Conservation (phyloP, 92 coral and sea anemone genomes). For the Pocillopora meandrina region DNA sequence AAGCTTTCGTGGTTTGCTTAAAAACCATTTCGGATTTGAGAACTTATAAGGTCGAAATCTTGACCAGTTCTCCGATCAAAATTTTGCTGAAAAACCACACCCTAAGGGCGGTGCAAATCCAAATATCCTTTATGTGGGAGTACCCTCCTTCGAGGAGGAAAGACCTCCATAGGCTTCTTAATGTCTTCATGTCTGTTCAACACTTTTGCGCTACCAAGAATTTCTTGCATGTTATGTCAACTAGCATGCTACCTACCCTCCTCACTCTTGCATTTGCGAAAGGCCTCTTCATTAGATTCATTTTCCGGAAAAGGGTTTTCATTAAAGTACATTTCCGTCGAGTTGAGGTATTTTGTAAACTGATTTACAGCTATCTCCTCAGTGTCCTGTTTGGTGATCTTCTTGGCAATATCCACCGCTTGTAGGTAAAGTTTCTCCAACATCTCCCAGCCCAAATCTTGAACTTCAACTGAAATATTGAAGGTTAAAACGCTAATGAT, state of each 20-base stretch:
- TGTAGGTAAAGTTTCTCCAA: conserved; percentile 33
- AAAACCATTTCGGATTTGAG: too few relatives aligned
- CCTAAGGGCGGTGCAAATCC: too few relatives aligned
- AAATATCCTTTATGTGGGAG: too few relatives aligned
- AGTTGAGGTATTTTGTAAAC: conserved; percentile 42
- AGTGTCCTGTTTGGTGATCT: conserved; percentile 37
- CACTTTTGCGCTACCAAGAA: not conserved
- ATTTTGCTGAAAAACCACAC: too few relatives aligned
- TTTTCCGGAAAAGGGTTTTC: conserved; percentile 55
- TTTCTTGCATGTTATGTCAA: not conserved
- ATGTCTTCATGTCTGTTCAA: not conserved
- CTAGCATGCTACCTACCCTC: not conserved
- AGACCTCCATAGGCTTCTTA: too few relatives aligned
- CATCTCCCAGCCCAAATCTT: conserved; percentile 59
- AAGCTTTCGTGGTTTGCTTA: too few relatives aligned
- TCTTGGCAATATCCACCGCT: conserved; percentile 46
- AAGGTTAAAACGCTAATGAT: too few relatives aligned
- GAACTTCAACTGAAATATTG: conserved; percentile 17
- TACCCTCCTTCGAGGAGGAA: too few relatives aligned
- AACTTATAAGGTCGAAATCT: too few relatives aligned
- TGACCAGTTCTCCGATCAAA: too few relatives aligned
- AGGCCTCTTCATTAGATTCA: conserved; percentile 58
- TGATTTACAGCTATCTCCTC: conserved; percentile 36
- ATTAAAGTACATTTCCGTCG: conserved; percentile 51
- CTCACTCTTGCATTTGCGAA: conserved; percentile 13